phyloP scores from a whole-genome alignment of 2,888 invertebrate species.

The Chymomyza amoena region DNA sequence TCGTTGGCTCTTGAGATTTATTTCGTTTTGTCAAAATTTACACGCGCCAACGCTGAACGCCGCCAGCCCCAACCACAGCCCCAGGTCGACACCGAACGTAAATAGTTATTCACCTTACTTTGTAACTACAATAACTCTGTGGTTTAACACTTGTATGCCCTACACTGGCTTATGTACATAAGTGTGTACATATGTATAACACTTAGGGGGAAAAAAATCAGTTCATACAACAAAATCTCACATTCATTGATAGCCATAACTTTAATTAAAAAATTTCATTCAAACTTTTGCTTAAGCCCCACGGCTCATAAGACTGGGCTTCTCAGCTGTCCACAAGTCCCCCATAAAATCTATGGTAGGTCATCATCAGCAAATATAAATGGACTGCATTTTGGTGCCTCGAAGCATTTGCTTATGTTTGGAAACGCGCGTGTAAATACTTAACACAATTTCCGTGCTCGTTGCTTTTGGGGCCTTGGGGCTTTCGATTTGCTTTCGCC shows the following conservation, averaged over 20 bases:
- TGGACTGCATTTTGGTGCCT: not conserved
- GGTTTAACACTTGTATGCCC: not conserved
- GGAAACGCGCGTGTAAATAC: slow-evolving; percentile 67
- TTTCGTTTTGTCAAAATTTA: slow-evolving; percentile 44
- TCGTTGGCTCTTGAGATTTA: slow-evolving; percentile 51
- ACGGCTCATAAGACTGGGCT: not conserved
- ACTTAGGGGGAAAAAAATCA: not conserved
- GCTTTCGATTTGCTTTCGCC: slow-evolving; percentile 63
- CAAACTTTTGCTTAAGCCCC: not conserved
- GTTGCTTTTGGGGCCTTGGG: slow-evolving; percentile 31
- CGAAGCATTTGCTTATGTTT: slow-evolving; percentile 18
- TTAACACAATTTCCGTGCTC: slow-evolving; percentile 61
- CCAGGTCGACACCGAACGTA: not conserved
- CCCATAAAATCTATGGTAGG: not conserved
- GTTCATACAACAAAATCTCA: not conserved
- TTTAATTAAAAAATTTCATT: not conserved
- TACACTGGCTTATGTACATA: not conserved
- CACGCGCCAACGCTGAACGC: slow-evolving; percentile 26
- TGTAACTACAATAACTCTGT: not conserved
- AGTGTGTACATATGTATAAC: not conserved
- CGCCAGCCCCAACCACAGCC: not conserved
- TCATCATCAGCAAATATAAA: not conserved
- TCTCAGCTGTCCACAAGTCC: not conserved
- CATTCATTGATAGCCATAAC: not conserved
- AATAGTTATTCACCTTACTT: not conserved